Percentiles rank a stretch among this genome's conserved stretches.
Evolutionary conservation across 2,113 vertebrate species (phyloP).

Genomic region (Callospermophilus lateralis): DNA sequence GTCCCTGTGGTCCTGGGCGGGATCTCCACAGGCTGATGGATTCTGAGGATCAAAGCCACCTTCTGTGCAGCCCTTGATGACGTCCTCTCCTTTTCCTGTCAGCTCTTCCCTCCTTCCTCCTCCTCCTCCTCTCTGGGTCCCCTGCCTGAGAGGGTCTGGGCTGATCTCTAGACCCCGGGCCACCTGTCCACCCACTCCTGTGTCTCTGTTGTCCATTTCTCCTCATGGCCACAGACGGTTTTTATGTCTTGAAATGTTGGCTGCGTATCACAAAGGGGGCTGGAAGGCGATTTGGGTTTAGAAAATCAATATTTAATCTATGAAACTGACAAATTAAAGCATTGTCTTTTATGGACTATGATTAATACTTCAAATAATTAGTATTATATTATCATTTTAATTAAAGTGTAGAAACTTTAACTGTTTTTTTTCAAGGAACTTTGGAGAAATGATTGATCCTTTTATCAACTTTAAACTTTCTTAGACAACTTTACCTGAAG

Average conservation of each 20-base stretch:
- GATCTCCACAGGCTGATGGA: not conserved
- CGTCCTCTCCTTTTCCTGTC: not conserved
- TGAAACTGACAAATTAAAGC: not conserved
- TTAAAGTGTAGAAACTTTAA: constrained; percentile 15
- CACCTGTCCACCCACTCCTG: not conserved
- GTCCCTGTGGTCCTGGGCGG: not conserved
- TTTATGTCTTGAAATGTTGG: not conserved
- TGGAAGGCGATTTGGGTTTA: not conserved
- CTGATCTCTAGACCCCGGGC: not conserved
- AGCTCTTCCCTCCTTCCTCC: not conserved
- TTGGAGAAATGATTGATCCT: not conserved
- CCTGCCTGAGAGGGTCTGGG: not conserved
- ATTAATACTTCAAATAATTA: not conserved
- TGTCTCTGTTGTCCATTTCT: not conserved
- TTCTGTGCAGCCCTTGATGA: not conserved
- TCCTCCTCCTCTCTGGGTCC: not conserved
- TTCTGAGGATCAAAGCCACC: not conserved
- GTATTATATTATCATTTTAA: not conserved
- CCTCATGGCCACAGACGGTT: not conserved
- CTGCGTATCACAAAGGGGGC: not conserved
- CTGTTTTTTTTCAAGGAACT: not conserved
- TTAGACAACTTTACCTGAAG: not conserved
- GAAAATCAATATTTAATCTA: not conserved
- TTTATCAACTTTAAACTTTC: not conserved
- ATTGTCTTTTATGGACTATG: not conserved